Base-by-base conservation (phyloP, 1,140 invertebrate genomes). In the Saccostrea glomerata region DNA sequence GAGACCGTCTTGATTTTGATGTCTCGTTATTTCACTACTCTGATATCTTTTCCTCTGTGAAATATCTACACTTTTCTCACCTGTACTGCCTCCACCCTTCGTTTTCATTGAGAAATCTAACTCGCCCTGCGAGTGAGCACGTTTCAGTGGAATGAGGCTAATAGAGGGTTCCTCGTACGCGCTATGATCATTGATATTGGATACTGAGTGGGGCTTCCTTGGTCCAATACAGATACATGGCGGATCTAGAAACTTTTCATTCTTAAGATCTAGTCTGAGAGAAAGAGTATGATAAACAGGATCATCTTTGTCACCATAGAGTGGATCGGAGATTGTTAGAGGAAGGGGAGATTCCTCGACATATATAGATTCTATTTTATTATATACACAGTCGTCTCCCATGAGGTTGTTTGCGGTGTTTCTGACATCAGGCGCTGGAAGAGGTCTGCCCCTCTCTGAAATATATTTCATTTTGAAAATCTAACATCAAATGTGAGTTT, bases 391-490 rank as follows among this genome's bases (percentile, higher is more conserved):
- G 5, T 63, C 58, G n/a, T 63, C 58, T 7, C 17, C 58, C 58
- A 2, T 20, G 58, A 63, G 15, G 6, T 17, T 0, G 6, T 6
- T 7, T 63, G 58, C 15, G 5, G 17, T 17, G 17, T 63, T 17
- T 63, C 58, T n/a, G 17, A 63, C 17, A 20, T n/a, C 58, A 17
- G 47, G 47, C 47, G 6, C 47, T 47, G 9, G 47, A 47, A 7
- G 47, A 63, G 58, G 6, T 63, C 58, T 63, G 15, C n/a, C 58
- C 17, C 58, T 63, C 58, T 63, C 58, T 63, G 17, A 63, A 63
- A 63, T 63, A 63, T n/a, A 63, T 63, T 63, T 63, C 13, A 63
- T 63, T 63, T 63, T 63, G 58, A n/a, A 63, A 63, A 63, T 63
- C 58, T 63, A 63, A 0, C 58, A 7, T 63, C 58, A 63, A 6